phyloP scores from a whole-genome alignment of 2,797 vertebrate genomes.

The Agapornis canus region DNA sequence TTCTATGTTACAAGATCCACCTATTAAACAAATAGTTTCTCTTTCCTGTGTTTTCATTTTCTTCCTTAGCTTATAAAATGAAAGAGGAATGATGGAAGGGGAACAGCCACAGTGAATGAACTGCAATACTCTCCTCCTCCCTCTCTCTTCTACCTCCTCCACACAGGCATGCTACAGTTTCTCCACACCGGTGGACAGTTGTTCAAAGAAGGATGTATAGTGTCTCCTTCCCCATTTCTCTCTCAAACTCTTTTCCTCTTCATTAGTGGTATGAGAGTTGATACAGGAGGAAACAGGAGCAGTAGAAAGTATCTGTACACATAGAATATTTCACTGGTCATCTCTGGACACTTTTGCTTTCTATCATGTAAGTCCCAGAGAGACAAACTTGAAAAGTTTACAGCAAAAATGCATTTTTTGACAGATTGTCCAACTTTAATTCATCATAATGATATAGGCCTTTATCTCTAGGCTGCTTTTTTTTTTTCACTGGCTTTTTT shows the following conservation, averaged over 20 bases:
- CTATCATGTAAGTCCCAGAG: neutral
- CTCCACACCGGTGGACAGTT: neutral
- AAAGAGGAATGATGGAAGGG: neutral
- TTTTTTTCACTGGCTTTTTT: neutral
- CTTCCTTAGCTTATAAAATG: neutral
- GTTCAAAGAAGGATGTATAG: fast-evolving
- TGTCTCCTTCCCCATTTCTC: neutral
- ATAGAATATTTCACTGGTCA: neutral
- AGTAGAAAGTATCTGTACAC: neutral
- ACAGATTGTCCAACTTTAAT: neutral
- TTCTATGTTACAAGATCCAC: neutral
- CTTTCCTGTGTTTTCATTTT: neutral
- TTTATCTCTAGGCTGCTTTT: neutral
- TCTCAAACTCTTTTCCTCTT: neutral
- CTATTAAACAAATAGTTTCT: neutral
- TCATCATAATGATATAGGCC: neutral
- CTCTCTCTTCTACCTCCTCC: neutral
- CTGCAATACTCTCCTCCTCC: neutral
- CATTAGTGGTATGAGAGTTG: neutral
- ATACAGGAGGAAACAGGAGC: neutral
- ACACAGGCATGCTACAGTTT: neutral
- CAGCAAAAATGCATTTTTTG: neutral
- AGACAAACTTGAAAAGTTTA: neutral
- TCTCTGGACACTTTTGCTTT: neutral
- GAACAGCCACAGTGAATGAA: neutral